phyloP scores from a whole-genome alignment of 1,140 invertebrate genomes.

The Drosophila melanica region DNA sequence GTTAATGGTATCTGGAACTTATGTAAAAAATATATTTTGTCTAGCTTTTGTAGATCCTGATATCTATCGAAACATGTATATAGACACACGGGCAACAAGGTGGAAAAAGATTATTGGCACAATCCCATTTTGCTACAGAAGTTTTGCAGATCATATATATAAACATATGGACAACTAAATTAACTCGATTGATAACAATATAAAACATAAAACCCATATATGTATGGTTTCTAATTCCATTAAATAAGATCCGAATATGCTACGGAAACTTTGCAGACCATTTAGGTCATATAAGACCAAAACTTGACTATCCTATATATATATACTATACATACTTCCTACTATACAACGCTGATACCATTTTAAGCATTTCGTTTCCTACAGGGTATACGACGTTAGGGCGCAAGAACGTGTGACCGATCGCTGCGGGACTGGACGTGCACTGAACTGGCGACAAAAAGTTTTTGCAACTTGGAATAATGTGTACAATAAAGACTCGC shows the following conservation, averaged over 20 bases:
- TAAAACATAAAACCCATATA: too few species aligned
- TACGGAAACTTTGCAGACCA: too few species aligned
- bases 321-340: not conserved
- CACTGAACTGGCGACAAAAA: conserved; percentile 36
- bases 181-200: too few species aligned
- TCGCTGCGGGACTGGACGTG: conserved; percentile 30
- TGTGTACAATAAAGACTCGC: conserved; percentile 11
- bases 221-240: too few species aligned
- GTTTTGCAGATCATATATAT: too few species aligned
- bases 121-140: too few species aligned
- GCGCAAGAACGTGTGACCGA: conserved; percentile 35
- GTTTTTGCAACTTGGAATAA: conserved; percentile 44
- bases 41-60: not conserved
- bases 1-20: too few species aligned
- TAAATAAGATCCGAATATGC: too few species aligned
- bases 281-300: too few species aligned
- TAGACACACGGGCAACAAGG: not conserved
- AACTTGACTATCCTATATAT: not conserved
- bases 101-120: not conserved
- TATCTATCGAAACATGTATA: not conserved
- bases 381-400: conserved; percentile 21
- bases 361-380: too few species aligned
- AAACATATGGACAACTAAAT: too few species aligned
- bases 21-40: not conserved
- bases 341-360: not conserved